Evolutionary conservation across 1,140 invertebrate genomes (phyloP).

Genomic region (Plutomurus gul): DNA sequence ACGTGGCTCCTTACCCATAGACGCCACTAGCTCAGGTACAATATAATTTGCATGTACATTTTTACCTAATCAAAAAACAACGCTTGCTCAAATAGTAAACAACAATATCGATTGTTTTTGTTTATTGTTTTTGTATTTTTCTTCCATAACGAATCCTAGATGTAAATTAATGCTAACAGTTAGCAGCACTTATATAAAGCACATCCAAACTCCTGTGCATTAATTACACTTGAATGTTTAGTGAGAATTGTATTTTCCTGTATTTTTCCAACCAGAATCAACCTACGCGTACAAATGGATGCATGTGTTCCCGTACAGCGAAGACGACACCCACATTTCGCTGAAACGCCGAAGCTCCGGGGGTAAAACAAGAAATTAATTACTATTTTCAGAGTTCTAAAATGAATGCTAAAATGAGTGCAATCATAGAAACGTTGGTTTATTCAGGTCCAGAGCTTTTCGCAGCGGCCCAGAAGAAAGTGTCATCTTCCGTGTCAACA

Average conservation of each 20-base stretch:
- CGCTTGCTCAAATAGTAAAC: not conserved
- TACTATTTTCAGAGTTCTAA: too few species aligned
- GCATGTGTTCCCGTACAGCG: constrained; percentile 49
- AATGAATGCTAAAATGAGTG: too few species aligned
- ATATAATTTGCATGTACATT: not conserved
- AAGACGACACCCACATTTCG: constrained; percentile 35
- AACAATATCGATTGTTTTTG: not conserved
- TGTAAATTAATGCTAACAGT: too few species aligned
- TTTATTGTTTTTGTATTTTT: too few species aligned
- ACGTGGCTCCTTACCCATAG: constrained; percentile 47
- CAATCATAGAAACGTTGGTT: too few species aligned
- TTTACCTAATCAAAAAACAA: too few species aligned
- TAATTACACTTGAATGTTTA: not conserved
- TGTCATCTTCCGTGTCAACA: constrained; percentile 43
- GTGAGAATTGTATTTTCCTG: not conserved
- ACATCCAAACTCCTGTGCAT: too few species aligned
- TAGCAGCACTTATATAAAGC: too few species aligned
- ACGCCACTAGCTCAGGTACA: constrained; percentile 40
- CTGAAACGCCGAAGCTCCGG: constrained; percentile 58
- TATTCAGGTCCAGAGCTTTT: constrained; percentile 57
- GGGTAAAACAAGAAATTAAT: too few species aligned
- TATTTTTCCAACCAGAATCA: constrained; percentile 35
- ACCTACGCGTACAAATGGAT: constrained; percentile 52
- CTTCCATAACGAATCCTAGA: too few species aligned
- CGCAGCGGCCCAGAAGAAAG: constrained; percentile 46